Base-by-base conservation (phyloP, 64 coral and sea anemone genomes). In the Porites lutea region DNA sequence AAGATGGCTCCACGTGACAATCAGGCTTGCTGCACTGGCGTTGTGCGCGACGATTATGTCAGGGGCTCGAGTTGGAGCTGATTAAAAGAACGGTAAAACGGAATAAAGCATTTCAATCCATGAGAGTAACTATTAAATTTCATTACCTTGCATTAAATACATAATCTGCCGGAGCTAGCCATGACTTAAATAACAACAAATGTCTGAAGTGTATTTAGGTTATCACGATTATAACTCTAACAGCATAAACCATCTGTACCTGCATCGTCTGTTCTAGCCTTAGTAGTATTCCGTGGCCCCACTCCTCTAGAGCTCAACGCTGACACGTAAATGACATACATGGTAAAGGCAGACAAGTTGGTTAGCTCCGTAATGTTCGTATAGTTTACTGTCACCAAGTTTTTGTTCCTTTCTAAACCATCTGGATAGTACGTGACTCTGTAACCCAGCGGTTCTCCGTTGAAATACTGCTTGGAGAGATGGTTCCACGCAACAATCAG, bases 1-100 rank as follows among this genome's bases (percentile, higher is more conserved):
- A 21, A 79, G n/a, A 21, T 79, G 52, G 37, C 77, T 79, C 77
- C 77, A 79, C 37, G 19, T 79, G 4, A 79, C 19, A n/a, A 59
- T 10, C 52, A 79, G 52, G 19, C 52, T 79, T 6, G n/a, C 59
- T 52, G 77, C 10, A 11, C 49, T 58, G 52, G 18, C 3, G n/a
- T 58, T 59, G 4, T 14, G 37, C 0, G 52, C 77, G n/a, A 12
- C 37, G 53, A 79, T 22, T 8, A 79, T 20, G 4, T 23, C 77
- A 59, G 77, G 77, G 23, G 77, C n/a, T 79, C 21, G 52, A 59
- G 54, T 59, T 2, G 77, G 77, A 59, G 77, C 75, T 78, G 19
- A 16, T 18, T 2, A 51, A 51, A 76, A 37, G 27, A 37, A 37
- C 27, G 27, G 27, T 37, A 37, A 37, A 37, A 37, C 27, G 27